Conservation (phyloP, 2,888 invertebrate species). For the Drosophila kuntzei region DNA sequence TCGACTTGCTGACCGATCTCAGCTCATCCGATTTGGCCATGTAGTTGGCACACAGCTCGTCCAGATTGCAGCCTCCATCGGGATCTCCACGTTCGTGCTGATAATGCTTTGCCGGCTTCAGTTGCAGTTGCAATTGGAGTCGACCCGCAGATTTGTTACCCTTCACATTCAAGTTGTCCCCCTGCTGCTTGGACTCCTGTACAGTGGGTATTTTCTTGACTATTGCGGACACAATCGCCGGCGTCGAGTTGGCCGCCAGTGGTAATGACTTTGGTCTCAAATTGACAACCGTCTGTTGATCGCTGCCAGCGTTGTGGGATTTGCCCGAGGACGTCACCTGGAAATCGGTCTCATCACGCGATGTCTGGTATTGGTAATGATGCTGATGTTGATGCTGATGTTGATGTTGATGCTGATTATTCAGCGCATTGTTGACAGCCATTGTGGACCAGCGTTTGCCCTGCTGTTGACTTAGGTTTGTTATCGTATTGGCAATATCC, state of each 20-base stretch:
- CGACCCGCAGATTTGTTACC: slow-evolving; percentile 62
- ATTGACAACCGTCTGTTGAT: slow-evolving; percentile 52
- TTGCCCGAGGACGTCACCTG: slow-evolving; percentile 56
- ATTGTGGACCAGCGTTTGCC: slow-evolving; percentile 86
- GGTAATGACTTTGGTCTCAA: slow-evolving; percentile 85
- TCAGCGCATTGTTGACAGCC: slow-evolving; percentile 84
- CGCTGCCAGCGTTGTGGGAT: slow-evolving; percentile 23
- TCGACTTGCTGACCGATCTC: slow-evolving; percentile 90
- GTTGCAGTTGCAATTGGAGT: slow-evolving; percentile 76
- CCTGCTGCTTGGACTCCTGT: slow-evolving; percentile 37
- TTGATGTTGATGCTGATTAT: slow-evolving; percentile 76
- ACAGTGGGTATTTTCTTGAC: slow-evolving; percentile 85
- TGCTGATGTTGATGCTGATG: slow-evolving; percentile 74
- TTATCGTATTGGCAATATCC: slow-evolving; percentile 93
- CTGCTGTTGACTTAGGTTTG: slow-evolving; percentile 88
- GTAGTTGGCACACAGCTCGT: slow-evolving; percentile 86
- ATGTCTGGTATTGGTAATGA: slow-evolving; percentile 71
- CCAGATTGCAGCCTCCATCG: slow-evolving; percentile 89
- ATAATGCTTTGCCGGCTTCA: slow-evolving; percentile 81
- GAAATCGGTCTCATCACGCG: slow-evolving; percentile 85
- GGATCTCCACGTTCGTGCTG: slow-evolving; percentile 91
- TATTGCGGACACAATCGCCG: slow-evolving; percentile 86
- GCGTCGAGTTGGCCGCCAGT: slow-evolving; percentile 84
- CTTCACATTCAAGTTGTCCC: slow-evolving; percentile 39
- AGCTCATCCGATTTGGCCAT: slow-evolving; percentile 86